These are phyloP conservation scores for Tragelaphus oryx DNA, from an alignment of 2,797 vertebrate genomes.

Conservation along the genomic window DNA sequence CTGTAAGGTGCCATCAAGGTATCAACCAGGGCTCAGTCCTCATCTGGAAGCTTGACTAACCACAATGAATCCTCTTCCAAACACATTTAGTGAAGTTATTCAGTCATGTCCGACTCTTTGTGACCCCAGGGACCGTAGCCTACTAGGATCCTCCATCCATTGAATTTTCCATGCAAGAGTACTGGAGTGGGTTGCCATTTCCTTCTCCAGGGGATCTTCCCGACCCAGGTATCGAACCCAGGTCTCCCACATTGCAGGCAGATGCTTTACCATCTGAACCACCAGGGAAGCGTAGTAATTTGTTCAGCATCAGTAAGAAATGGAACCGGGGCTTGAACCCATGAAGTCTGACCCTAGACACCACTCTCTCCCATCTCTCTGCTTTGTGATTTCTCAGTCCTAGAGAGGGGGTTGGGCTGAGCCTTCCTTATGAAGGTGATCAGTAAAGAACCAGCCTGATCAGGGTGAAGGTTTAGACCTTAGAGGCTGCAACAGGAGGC, in stretches of 20 bases:
- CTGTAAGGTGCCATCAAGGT: not conserved
- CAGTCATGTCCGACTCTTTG: not conserved
- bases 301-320: not conserved
- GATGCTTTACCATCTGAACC: not conserved
- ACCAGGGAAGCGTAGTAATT: not conserved
- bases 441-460: not conserved
- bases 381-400: not conserved
- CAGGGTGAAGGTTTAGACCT: not conserved
- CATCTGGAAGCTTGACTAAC: not conserved
- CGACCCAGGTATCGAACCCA: not conserved
- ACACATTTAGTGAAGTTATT: not conserved
- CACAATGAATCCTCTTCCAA: not conserved
- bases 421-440: not conserved
- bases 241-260: not conserved
- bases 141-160: not conserved
- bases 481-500: not conserved
- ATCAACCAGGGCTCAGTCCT: not conserved
- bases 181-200: not conserved
- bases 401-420: not conserved
- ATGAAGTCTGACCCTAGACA: not conserved
- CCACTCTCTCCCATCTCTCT: not conserved
- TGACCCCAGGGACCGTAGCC: rapidly evolving
- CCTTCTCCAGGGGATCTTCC: not conserved
- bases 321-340: not conserved
- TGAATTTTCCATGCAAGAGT: not conserved